A percentile compares a stretch with the other conserved stretches of the same genome.
Conservation (phyloP, 2,113 vertebrate genomes). For the Danio rerio region GRCz12tu NC_133193.1:47030001-47030500, state of each 20-base stretch:
- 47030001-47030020: neutral
- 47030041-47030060: constrained; percentile 27
- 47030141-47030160: constrained; percentile 35
- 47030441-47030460: neutral
- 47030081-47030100: constrained; percentile 33
- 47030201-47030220: constrained; percentile 65
- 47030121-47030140: constrained; percentile 52
- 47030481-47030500: constrained; percentile 42
- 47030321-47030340: constrained; percentile 91
- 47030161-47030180: constrained; percentile 66
- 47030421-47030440: neutral
- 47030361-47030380: constrained; percentile 94
- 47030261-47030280: constrained; percentile 40
- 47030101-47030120: constrained; percentile 43
- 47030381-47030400: constrained; percentile 89
- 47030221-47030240: constrained; percentile 49
- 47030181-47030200: constrained; percentile 58
- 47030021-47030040: constrained; percentile 14
- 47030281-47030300: constrained; percentile 83
- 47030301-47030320: constrained; percentile 97
- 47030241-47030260: constrained; percentile 61
- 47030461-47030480: constrained; percentile 36
- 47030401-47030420: constrained; percentile 91
- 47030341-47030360: constrained; percentile 97
- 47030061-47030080: constrained; percentile 41